Evolutionary conservation across 2,888 invertebrate species (phyloP).

Genomic region (Cryptocheilus praepositus): DNA sequence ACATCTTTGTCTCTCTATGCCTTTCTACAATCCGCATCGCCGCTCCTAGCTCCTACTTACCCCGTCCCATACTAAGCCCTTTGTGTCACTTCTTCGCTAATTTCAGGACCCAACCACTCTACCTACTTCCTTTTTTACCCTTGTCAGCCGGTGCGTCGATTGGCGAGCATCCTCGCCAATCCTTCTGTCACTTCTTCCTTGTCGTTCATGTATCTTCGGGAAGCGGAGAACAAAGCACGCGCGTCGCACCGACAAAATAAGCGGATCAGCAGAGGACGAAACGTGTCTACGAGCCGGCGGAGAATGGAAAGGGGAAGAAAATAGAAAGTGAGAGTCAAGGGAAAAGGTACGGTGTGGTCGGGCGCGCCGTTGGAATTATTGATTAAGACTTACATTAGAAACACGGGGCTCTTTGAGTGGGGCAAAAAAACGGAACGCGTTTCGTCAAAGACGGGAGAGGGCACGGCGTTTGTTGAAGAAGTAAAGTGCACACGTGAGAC

Average conservation of each 20-base stretch:
- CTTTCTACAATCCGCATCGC: no score
- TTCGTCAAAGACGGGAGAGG: background rate
- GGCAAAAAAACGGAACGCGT: constrained; percentile 20
- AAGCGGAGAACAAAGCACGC: constrained; percentile 28
- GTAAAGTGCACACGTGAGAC: constrained; percentile 32
- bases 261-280: no score
- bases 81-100: background rate
- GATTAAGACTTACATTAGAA: constrained; percentile 10
- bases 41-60: no score
- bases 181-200: no score
- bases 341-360: background rate
- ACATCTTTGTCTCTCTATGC: no score
- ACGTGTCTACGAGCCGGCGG: background rate
- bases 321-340: background rate
- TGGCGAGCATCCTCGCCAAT: no score
- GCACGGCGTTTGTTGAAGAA: constrained; percentile 8
- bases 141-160: background rate
- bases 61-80: no score
- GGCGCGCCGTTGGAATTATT: background rate
- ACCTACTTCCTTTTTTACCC: background rate
- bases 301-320: background rate
- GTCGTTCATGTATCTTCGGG: constrained; percentile 4
- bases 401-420: constrained; percentile 7
- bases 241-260: background rate
- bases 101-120: constrained; percentile 12